Percentiles rank a stretch among this genome's conserved stretches.
Conservation (phyloP, 1,140 invertebrate species). For the Coelopa frigida region DNA sequence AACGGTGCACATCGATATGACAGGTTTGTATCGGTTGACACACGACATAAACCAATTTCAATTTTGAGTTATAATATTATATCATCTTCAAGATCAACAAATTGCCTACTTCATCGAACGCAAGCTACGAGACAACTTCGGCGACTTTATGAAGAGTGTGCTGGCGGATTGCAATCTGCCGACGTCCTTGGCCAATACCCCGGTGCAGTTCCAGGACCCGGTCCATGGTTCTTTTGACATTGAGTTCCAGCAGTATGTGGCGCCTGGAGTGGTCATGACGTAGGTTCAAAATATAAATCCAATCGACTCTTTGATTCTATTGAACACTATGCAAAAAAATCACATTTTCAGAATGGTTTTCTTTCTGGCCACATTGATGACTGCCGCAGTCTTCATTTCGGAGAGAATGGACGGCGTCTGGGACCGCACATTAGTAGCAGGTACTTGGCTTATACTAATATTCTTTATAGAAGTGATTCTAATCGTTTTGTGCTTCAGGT, state of each 20-base stretch:
- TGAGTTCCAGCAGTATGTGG: conserved; percentile 65
- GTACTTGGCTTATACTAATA: too few species aligned
- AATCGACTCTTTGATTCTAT: too few species aligned
- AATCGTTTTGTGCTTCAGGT: conserved; percentile 55
- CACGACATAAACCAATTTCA: background rate
- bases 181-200: conserved; percentile 50
- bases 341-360: conserved; percentile 60
- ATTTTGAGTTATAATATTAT: background rate
- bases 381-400: conserved; percentile 69
- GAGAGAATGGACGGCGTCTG: conserved; percentile 74
- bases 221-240: conserved; percentile 61
- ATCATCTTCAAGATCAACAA: conserved; percentile 52
- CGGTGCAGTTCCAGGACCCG: conserved; percentile 60
- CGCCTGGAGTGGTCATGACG: conserved; percentile 67
- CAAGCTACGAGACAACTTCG: conserved; percentile 56
- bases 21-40: conserved; percentile 20
- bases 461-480: conserved; percentile 16
- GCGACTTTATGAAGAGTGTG: conserved; percentile 50
- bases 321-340: background rate
- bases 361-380: conserved; percentile 71
- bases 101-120: conserved; percentile 59
- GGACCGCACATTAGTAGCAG: conserved; percentile 67
- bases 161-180: conserved; percentile 54
- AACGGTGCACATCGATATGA: conserved; percentile 47
- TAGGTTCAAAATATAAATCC: conserved; percentile 48